Percentiles rank a stretch among this genome's conserved stretches.
Conservation (phyloP, 2,888 invertebrate species). For the Cantharis lateralis region DNA sequence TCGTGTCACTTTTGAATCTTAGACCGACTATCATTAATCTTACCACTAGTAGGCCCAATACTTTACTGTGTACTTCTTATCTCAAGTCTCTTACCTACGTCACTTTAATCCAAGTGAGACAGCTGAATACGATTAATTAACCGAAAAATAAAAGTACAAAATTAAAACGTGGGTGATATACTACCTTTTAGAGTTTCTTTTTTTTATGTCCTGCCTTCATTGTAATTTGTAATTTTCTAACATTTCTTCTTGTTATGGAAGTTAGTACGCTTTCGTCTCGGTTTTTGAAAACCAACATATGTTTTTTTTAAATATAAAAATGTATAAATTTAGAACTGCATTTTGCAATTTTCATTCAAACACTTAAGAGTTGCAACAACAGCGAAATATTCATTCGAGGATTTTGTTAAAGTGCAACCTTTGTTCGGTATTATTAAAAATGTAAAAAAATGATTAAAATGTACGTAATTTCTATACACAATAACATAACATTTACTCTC, state of each 20-base stretch:
- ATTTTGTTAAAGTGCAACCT: background rate
- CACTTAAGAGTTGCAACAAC: background rate
- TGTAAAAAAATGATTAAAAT: constrained; percentile 3
- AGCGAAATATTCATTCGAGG: background rate
- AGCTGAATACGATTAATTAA: constrained; percentile 35
- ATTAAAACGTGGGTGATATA: constrained; percentile 28
- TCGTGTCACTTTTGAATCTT: constrained; percentile 59
- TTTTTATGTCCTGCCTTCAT: background rate
- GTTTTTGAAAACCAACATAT: background rate
- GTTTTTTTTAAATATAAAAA: background rate
- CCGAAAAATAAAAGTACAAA: constrained; percentile 26
- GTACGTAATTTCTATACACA: constrained; percentile 17
- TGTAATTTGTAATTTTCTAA: background rate
- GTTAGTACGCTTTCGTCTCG: background rate
- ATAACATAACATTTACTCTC: constrained; percentile 37
- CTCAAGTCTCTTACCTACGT: constrained; percentile 35
- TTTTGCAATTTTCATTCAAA: background rate
- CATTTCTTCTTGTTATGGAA: background rate
- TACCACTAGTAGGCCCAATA: constrained; percentile 37
- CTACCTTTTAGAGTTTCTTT: constrained; percentile 13
- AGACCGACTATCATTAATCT: constrained; percentile 57
- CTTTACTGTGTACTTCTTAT: constrained; percentile 37
- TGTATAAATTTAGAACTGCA: too few relatives aligned
- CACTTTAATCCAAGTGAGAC: constrained; percentile 34
- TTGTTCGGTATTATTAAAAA: background rate